These are phyloP conservation scores for Cololabis saira DNA, from an alignment of 2,113 vertebrate genomes.

Conservation along the genomic window DNA sequence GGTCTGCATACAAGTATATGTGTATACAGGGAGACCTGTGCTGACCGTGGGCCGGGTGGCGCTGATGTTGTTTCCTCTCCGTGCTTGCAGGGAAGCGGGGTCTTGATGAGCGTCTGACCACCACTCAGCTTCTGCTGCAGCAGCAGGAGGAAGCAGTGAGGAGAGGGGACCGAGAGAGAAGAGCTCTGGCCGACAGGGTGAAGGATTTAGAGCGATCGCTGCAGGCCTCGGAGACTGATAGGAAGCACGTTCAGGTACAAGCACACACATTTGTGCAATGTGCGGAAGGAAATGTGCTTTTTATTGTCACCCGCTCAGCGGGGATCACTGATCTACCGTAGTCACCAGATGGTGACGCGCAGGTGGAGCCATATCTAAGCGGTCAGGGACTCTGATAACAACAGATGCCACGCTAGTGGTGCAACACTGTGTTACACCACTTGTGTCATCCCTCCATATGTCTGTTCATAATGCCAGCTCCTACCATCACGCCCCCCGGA, in stretches of 20 bases:
- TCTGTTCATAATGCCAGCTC: conserved; percentile 25
- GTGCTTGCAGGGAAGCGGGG: conserved; percentile 77
- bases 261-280: not conserved
- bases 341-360: conserved; percentile 31
- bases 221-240: conserved; percentile 78
- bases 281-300: not conserved
- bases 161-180: conserved; percentile 83
- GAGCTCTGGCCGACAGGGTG: conserved; percentile 79
- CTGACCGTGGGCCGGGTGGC: not conserved
- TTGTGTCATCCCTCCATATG: conserved; percentile 55
- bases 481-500: conserved; percentile 25
- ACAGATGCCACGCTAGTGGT: conserved; percentile 54
- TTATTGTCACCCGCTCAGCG: conserved; percentile 25
- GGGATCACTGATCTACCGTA: conserved; percentile 9
- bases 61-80: not conserved
- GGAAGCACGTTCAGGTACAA: conserved; percentile 83
- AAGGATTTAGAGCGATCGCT: conserved; percentile 83
- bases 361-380: conserved; percentile 1
- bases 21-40: not conserved
- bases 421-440: conserved; percentile 14
- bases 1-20: conserved; percentile 60
- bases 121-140: conserved; percentile 80
- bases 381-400: conserved; percentile 52
- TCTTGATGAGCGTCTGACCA: conserved; percentile 79
- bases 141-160: conserved; percentile 86